Conservation (phyloP, 2,888 invertebrate species). For the Crepidodera aurea region DNA sequence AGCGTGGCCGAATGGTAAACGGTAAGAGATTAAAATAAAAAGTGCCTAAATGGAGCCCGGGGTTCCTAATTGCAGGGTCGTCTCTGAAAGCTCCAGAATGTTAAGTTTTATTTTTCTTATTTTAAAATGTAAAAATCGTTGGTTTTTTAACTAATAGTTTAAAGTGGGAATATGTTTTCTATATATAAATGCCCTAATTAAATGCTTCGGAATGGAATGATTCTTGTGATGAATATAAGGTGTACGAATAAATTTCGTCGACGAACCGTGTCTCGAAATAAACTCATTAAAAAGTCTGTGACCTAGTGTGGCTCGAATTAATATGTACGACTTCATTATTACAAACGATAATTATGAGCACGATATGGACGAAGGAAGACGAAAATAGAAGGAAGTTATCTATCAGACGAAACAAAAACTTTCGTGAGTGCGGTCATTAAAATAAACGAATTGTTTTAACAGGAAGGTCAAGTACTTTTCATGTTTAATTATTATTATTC, state of each 20-base stretch:
- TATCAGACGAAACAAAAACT: neutral
- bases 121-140: no score
- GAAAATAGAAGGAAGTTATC: neutral
- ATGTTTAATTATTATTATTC: neutral
- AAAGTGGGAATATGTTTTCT: no score
- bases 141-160: no score
- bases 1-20: no score
- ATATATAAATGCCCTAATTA: no score
- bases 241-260: no score
- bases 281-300: neutral
- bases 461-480: neutral
- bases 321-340: neutral
- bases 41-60: neutral
- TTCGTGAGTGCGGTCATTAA: neutral
- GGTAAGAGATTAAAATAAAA: conserved; percentile 2
- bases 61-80: neutral
- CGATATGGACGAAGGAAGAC: neutral
- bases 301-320: neutral
- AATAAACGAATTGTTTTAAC: neutral
- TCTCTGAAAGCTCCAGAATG: no score
- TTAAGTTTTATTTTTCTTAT: no score
- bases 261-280: no score
- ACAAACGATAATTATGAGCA: neutral
- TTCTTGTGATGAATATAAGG: no score
- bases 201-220: no score